Evolutionary conservation across 2,113 vertebrate species (phyloP).

Genomic region (Alexandromys fortis): DNA sequence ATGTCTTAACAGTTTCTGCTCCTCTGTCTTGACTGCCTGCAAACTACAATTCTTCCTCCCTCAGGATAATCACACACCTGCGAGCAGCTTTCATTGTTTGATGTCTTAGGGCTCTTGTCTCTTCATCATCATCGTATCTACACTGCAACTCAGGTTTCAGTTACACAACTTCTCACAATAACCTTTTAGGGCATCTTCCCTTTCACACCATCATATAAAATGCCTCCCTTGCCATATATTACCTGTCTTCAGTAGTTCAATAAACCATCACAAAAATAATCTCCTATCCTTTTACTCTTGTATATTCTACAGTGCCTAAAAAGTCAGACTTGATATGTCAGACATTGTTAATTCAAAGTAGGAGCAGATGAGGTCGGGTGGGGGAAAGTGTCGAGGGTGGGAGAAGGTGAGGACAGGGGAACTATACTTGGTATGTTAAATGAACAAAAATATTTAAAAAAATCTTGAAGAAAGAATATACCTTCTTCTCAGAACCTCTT

Average conservation of each 20-base stretch:
- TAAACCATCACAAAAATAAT: neutral
- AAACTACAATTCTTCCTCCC: neutral
- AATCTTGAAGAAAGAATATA: neutral
- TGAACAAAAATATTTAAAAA: too few species aligned
- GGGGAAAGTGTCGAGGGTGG: too few species aligned
- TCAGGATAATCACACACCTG: too few species aligned
- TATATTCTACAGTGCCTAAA: neutral
- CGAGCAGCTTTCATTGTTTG: neutral
- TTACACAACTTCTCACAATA: neutral
- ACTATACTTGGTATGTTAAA: too few species aligned
- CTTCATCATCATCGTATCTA: neutral
- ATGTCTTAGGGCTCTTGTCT: neutral
- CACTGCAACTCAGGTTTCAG: neutral
- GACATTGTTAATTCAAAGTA: too few species aligned
- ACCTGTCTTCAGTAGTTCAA: neutral
- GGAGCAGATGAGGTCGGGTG: too few species aligned
- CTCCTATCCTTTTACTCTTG: neutral
- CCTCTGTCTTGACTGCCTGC: neutral
- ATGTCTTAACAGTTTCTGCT: neutral
- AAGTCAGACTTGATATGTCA: neutral
- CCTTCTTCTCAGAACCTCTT: neutral
- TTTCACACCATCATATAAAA: neutral
- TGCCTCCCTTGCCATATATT: neutral
- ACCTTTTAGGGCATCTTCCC: too few species aligned
- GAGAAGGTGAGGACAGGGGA: too few species aligned